Evolutionary conservation across 2,797 vertebrate species (phyloP).

Genomic region (Siniperca obscura): DNA sequence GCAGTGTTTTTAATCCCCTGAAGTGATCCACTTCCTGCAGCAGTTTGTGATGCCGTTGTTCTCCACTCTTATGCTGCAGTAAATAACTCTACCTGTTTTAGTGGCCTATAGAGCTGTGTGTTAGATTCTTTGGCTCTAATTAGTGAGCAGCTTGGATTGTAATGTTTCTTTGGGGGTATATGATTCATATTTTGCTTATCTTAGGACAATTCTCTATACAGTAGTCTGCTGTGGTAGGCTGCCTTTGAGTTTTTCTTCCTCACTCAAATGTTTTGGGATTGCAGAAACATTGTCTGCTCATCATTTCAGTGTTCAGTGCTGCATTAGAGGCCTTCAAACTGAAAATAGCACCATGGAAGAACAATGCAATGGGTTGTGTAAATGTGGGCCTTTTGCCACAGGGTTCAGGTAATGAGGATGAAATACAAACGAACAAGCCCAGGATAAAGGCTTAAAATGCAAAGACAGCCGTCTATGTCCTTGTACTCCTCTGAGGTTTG

Average conservation of each 20-base stretch:
- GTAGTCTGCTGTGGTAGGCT: conserved; percentile 5
- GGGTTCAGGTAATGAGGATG: conserved; percentile 36
- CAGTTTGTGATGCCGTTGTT: conserved; percentile 30
- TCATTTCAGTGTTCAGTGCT: conserved; percentile 35
- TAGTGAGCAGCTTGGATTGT: conserved; percentile 43
- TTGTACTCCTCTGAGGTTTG: conserved; percentile 39
- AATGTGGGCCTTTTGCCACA: conserved; percentile 30
- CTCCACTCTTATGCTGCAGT: conserved; percentile 40
- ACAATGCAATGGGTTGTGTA: conserved; percentile 27
- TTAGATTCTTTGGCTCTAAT: conserved; percentile 62
- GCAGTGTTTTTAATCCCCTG: conserved; percentile 40
- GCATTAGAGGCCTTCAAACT: conserved; percentile 18
- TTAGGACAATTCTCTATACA: conserved; percentile 7
- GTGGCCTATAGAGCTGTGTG: conserved; percentile 35
- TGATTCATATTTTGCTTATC: conserved; percentile 42
- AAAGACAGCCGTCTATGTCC: conserved; percentile 38
- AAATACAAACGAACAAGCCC: conserved; percentile 29
- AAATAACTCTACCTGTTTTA: conserved; percentile 60
- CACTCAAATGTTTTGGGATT: conserved; percentile 42
- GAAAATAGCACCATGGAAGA: conserved; percentile 24
- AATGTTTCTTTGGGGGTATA: conserved; percentile 37
- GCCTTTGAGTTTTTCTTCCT: conserved; percentile 29
- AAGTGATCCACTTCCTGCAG: conserved; percentile 31
- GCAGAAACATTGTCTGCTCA: conserved; percentile 46
- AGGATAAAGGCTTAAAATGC: conserved; percentile 44